These are phyloP conservation scores for human (Homo sapiens) DNA, from an alignment of 2,113 vertebrate genomes.

Conservation along the genomic window DNA sequence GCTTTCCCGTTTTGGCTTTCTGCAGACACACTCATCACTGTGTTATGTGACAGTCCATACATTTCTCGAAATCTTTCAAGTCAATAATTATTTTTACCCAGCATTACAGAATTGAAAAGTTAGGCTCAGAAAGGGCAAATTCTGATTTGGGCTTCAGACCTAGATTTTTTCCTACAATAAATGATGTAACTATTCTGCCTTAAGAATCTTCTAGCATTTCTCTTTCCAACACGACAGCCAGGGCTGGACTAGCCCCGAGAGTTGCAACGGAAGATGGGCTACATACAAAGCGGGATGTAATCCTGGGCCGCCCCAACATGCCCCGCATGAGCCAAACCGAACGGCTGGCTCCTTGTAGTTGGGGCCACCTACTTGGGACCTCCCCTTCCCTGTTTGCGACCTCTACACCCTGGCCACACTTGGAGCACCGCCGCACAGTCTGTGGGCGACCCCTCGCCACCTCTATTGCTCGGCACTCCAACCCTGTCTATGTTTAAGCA, in stretches of 20 bases:
- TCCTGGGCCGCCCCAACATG: not conserved
- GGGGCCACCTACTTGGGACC: not conserved
- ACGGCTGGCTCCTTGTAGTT: too few relatives aligned
- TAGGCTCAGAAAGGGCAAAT: not conserved
- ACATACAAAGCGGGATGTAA: not conserved
- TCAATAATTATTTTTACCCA: not conserved
- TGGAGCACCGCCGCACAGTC: not conserved
- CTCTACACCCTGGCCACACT: not conserved
- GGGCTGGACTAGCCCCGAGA: not conserved
- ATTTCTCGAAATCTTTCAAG: not conserved
- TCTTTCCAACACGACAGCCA: not conserved
- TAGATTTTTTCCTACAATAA: not conserved
- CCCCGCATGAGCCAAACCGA: accelerated
- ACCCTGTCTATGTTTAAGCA: not conserved
- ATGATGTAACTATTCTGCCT: not conserved
- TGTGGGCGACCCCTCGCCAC: not conserved
- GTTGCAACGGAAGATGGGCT: not conserved
- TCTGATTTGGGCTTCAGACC: not conserved
- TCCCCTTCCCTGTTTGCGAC: not conserved
- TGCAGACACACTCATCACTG: not conserved
- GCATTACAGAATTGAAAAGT: not conserved
- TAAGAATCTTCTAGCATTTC: not conserved
- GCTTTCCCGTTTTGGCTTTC: not conserved
- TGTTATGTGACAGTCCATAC: not conserved
- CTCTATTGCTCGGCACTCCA: not conserved